Evolutionary conservation across 1,140 invertebrate species (phyloP).

Genomic region (Drosophila virilis): DNA sequence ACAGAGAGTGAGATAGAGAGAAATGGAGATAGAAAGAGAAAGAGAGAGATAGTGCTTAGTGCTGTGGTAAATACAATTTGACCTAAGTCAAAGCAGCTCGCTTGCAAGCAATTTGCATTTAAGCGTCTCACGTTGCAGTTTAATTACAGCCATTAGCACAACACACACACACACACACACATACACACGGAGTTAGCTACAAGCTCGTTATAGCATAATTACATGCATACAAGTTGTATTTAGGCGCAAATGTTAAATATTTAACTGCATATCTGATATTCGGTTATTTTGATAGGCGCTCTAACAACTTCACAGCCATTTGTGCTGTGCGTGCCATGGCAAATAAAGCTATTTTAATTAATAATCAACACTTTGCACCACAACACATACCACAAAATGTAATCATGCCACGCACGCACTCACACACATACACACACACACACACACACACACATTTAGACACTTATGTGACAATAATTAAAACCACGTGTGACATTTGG

Average conservation of each 20-base stretch:
- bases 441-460: constrained; percentile 27
- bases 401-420: constrained; percentile 55
- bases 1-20: constrained; percentile 31
- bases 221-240: constrained; percentile 52
- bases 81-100: constrained; percentile 34
- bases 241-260: constrained; percentile 75
- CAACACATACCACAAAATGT: constrained; percentile 79
- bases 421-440: constrained; percentile 31
- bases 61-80: constrained; percentile 37
- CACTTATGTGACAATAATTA: constrained; percentile 68
- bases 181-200: constrained; percentile 5
- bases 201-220: constrained; percentile 64
- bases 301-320: constrained; percentile 23
- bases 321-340: constrained; percentile 37
- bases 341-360: constrained; percentile 82
- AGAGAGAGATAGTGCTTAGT: constrained; percentile 57
- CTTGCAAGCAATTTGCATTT: constrained; percentile 60
- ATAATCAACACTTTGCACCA: constrained; percentile 80
- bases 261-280: constrained; percentile 59
- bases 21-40: constrained; percentile 33
- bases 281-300: constrained; percentile 49
- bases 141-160: constrained; percentile 76
- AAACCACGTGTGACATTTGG: constrained; percentile 79
- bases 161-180: constrained; percentile 31
- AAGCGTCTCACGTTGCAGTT: constrained; percentile 73